Evolutionary conservation across 2,113 vertebrate genomes (phyloP), one percentile per base, ranked within the genome.

Genomic region (Damaliscus lunatus): DNA sequence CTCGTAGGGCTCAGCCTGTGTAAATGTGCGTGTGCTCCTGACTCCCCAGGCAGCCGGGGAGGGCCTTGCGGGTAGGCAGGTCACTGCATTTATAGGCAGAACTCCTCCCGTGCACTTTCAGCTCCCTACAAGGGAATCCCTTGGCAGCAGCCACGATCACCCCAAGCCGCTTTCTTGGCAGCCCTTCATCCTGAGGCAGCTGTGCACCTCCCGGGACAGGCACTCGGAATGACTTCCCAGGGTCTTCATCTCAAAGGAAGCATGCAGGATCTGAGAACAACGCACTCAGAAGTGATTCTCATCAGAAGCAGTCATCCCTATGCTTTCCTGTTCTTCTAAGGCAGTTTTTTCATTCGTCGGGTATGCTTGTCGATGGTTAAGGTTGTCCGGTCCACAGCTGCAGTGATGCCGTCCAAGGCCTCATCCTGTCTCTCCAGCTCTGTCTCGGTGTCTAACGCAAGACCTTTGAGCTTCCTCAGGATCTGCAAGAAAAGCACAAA

Each of bases 381-480:
- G 15, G 99, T 99, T 3, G 99, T 95, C 1, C 98, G 99, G 60
- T 99, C 99, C 0, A 99, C 99, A 0, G 99, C 99, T n/a, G 97
- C 98, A 0, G 98, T 94, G 95, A 99, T 98, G 95, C 97, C 98
- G 0, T 99, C 99, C 60, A 99, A 98, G 13, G 98, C 98, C 57
- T 99, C 99, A 0, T 99, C 99, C 98, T 99, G 99, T 2, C 99
- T 98, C 67, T 99, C 99, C 97, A 99, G 99, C 98, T 99, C 99
- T 0, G 98, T 98, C 82, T 99, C 99, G 0, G 99, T 98, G 91
- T 99, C 99, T 98, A 99, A 97, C 27, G 99, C 99, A 1, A 99
- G 99, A 78, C 98, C 98, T 98, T 99, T 99, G 91, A 99, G 98
- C 96, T 99, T 99, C 98, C 98, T 96, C n/a, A 99, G 99, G 98